phyloP scores from a whole-genome alignment of 2,888 invertebrate genomes.

The Clunio marinus region DNA sequence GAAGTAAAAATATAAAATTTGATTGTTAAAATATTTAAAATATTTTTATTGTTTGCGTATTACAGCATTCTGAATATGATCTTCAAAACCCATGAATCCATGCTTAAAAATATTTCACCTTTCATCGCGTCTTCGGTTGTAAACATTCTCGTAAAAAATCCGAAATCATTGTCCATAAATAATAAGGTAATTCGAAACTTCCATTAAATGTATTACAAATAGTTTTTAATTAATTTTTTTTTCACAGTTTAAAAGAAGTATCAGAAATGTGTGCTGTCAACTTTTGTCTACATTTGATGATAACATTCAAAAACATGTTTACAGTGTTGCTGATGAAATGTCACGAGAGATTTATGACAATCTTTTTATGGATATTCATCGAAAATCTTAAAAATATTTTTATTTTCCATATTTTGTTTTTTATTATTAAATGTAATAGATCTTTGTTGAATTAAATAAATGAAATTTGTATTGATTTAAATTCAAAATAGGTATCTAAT shows the following conservation, averaged over 20 bases:
- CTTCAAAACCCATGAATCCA: not conserved
- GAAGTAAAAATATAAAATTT: slow-evolving; percentile 19
- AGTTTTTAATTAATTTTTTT: not conserved
- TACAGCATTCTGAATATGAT: slow-evolving; percentile 34
- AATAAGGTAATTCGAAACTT: slow-evolving; percentile 19
- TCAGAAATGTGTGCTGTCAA: slow-evolving; percentile 35
- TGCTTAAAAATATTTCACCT: not conserved
- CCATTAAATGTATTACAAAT: not conserved
- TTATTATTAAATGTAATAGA: no score
- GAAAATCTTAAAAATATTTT: slow-evolving; percentile 2
- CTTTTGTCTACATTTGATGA: slow-evolving; percentile 32
- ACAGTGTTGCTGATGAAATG: slow-evolving; percentile 22
- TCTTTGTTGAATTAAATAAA: no score
- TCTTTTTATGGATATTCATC: slow-evolving; percentile 2
- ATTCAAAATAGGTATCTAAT: no score
- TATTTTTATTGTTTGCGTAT: not conserved
- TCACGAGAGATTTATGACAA: slow-evolving; percentile 23
- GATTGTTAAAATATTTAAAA: no score
- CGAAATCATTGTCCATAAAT: slow-evolving; percentile 20
- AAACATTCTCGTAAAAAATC: slow-evolving; percentile 28
- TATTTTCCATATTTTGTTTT: no score
- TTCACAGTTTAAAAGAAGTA: slow-evolving; percentile 33
- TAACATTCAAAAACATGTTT: slow-evolving; percentile 17
- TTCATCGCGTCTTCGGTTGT: slow-evolving; percentile 28
- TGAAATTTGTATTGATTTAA: no score